Evolutionary conservation across 2,888 invertebrate species (phyloP).

Genomic region (Norana najaformis): DNA sequence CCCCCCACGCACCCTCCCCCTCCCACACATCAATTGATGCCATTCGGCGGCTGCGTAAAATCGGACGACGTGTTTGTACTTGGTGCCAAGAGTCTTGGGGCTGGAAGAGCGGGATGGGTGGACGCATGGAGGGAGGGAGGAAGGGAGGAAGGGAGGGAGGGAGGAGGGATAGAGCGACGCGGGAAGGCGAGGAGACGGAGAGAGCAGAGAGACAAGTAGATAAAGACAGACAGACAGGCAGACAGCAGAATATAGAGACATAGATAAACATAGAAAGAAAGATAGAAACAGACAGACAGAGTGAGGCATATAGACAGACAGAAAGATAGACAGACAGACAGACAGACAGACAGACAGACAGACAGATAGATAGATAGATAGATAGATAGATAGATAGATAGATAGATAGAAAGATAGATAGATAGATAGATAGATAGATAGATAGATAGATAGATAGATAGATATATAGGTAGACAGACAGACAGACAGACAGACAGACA

Average conservation of each 20-base stretch:
- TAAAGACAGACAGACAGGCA: too few species aligned
- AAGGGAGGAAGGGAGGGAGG: not conserved
- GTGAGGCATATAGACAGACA: too few species aligned
- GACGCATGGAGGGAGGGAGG: not conserved
- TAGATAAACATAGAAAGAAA: too few species aligned
- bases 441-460: not conserved
- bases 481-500: not conserved
- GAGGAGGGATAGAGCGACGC: not conserved
- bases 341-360: not conserved
- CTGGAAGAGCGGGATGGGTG: too few species aligned
- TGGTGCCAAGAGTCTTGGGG: not conserved
- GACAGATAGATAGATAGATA: too few species aligned
- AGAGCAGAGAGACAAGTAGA: not conserved
- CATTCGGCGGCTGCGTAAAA: not conserved
- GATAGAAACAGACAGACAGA: too few species aligned
- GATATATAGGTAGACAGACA: not conserved
- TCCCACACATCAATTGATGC: not conserved
- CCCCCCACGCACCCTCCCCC: not conserved
- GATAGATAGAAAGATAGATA: too few species aligned
- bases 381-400: too few species aligned
- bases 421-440: not conserved
- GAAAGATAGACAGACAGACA: too few species aligned
- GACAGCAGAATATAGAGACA: too few species aligned
- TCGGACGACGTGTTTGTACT: not conserved
- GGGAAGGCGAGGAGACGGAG: too few species aligned